Percentiles rank a stretch among this genome's conserved stretches.
These are phyloP conservation scores for Lypha dubia DNA, from an alignment of 2,888 invertebrate species.

Conservation along the genomic window DNA sequence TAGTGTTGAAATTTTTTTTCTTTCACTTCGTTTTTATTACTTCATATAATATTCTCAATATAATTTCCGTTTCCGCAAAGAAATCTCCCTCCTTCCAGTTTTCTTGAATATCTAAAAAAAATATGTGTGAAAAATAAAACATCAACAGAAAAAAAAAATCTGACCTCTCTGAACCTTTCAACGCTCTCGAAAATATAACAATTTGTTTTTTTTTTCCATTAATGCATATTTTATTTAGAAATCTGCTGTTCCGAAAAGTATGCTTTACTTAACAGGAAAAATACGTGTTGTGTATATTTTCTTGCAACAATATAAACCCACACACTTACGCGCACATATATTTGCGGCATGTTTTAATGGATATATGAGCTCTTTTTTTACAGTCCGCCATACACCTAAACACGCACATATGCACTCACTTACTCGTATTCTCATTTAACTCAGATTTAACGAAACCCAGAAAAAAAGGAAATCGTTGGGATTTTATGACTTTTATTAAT, in stretches of 20 bases:
- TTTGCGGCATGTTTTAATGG: neutral
- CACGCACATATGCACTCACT: neutral
- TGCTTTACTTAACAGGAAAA: conserved; percentile 33
- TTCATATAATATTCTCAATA: conserved; percentile 56
- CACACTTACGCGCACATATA: too few relatives aligned
- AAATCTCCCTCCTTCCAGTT: neutral
- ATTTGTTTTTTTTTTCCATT: conserved; percentile 7
- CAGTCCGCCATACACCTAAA: conserved; percentile 25
- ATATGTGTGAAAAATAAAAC: conserved; percentile 51
- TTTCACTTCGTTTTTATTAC: conserved; percentile 24
- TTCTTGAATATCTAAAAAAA: conserved; percentile 12
- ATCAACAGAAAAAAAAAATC: conserved; percentile 6
- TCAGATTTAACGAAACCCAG: conserved; percentile 1
- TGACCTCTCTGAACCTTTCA: conserved; percentile 15
- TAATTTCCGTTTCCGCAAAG: conserved; percentile 66
- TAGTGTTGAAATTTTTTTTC: conserved; percentile 4
- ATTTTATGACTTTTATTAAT: conserved; percentile 73
- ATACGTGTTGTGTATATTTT: neutral
- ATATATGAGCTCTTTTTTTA: neutral
- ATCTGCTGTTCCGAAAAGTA: conserved; percentile 44
- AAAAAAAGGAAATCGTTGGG: conserved; percentile 64
- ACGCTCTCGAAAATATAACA: neutral
- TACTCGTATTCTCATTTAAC: neutral
- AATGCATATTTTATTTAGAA: conserved; percentile 20
- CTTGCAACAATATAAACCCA: conserved; percentile 12